A percentile compares a stretch with the other conserved stretches of the same genome.
Conservation (phyloP, 2,113 vertebrate genomes). For the Spizaetus ornatus region DNA sequence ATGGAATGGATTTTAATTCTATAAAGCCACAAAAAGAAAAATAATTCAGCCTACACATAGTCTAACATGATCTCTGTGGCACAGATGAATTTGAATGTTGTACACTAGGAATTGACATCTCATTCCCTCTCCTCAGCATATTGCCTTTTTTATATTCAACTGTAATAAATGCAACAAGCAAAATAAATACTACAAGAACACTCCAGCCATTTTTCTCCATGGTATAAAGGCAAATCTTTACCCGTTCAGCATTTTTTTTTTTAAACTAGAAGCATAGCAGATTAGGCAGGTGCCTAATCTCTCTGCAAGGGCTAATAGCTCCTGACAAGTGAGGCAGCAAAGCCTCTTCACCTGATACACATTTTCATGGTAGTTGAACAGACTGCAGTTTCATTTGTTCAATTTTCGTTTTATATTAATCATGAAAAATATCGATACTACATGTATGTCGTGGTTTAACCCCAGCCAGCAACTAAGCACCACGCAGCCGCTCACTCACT, state of each 20-base stretch:
- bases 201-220: background rate
- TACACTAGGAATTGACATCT: background rate
- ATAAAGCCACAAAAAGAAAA: background rate
- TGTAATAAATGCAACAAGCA: background rate
- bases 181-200: background rate
- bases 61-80: background rate
- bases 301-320: background rate
- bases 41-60: background rate
- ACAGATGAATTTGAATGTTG: background rate
- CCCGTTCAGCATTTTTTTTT: background rate
- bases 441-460: no score
- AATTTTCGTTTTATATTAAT: background rate
- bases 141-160: background rate
- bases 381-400: background rate
- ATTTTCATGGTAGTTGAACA: background rate
- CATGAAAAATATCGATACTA: background rate
- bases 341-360: background rate
- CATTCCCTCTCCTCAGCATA: background rate
- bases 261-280: background rate
- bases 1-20: background rate
- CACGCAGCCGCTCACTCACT: no score
- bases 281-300: background rate
- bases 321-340: background rate
- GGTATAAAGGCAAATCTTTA: background rate
- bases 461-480: no score